Evolutionary conservation across 2,113 vertebrate species (phyloP).

Genomic region (Marmota monax): DNA sequence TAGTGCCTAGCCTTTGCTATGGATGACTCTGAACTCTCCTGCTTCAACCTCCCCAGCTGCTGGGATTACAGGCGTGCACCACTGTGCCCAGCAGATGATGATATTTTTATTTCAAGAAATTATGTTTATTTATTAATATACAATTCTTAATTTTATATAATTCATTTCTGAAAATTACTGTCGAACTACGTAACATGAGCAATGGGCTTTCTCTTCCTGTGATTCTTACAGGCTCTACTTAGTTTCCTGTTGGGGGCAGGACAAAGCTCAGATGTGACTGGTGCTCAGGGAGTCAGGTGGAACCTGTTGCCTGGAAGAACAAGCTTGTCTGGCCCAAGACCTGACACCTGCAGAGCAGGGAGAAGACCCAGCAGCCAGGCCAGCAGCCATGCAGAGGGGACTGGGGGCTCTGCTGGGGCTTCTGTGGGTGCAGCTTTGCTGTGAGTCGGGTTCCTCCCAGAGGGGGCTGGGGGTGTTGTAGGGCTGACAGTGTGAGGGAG

Average conservation of each 20-base stretch:
- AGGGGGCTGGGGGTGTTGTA: not conserved
- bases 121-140: not conserved
- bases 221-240: not conserved
- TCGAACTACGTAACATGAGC: not conserved
- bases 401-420: too few relatives aligned
- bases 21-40: too few relatives aligned
- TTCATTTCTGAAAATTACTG: not conserved
- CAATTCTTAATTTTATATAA: not conserved
- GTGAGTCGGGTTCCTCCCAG: constrained; percentile 27
- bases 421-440: constrained; percentile 17
- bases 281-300: not conserved
- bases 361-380: too few relatives aligned
- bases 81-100: too few relatives aligned
- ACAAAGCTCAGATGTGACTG: not conserved
- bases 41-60: too few relatives aligned
- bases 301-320: not conserved
- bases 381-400: too few relatives aligned
- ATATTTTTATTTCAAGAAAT: not conserved
- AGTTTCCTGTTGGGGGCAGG: not conserved
- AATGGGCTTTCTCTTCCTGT: not conserved
- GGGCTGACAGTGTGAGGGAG: not conserved
- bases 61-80: too few relatives aligned
- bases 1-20: too few relatives aligned
- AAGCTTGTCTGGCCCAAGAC: not conserved
- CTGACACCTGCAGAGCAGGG: not conserved